A percentile compares a stretch with the other conserved stretches of the same genome.
Evolutionary conservation across 92 coral and sea anemone species (phyloP).

Genomic region (Parazoanthus darwini): DNA sequence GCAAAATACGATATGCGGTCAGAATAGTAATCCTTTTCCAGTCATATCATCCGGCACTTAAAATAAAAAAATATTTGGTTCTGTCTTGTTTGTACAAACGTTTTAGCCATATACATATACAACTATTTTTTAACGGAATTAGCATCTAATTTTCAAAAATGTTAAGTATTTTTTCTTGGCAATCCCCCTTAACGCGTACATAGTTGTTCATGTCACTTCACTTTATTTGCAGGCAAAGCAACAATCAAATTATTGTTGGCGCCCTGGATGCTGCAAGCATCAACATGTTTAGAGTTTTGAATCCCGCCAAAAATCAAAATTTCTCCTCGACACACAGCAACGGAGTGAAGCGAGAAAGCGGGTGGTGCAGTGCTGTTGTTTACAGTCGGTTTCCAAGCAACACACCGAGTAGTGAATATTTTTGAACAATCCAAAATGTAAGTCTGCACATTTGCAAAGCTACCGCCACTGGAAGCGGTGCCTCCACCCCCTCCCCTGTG

Average conservation of each 20-base stretch:
- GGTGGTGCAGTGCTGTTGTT: conserved; percentile 45
- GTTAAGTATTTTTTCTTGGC: no score
- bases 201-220: neutral
- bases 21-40: no score
- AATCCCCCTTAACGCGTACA: no score
- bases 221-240: conserved; percentile 16
- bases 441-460: conserved; percentile 5
- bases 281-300: conserved; percentile 42
- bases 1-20: no score
- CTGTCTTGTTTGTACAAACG: no score
- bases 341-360: conserved; percentile 86
- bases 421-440: conserved; percentile 24
- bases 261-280: conserved; percentile 21
- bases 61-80: no score
- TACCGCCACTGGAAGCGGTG: neutral
- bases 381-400: conserved; percentile 32
- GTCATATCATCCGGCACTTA: no score
- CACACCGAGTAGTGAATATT: neutral
- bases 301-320: conserved; percentile 91
- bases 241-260: conserved; percentile 28
- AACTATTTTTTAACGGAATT: no score
- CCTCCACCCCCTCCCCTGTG: conserved; percentile 16
- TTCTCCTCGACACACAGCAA: conserved; percentile 80
- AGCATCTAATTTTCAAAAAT: no score
- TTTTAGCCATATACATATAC: no score